A percentile compares a stretch with the other conserved stretches of the same genome.
Evolutionary conservation across 53 echinoderm and acorn worm genomes (phyloP).

Genomic region (Henricia sp.): DNA sequence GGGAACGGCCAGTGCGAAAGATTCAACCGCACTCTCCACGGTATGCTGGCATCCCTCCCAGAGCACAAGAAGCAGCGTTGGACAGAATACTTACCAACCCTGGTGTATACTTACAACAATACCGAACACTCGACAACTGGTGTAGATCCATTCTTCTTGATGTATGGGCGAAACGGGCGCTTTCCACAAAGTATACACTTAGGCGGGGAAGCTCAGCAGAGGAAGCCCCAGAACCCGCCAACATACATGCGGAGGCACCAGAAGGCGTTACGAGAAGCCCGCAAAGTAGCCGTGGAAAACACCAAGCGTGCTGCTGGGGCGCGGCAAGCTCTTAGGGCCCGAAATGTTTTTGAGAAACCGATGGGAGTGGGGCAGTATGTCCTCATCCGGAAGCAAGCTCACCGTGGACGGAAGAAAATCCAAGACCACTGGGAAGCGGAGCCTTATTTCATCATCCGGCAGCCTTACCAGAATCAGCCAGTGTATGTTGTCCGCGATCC

Average conservation of each 20-base stretch:
- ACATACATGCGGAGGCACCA: conserved; percentile 9
- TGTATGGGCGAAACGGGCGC: conserved; percentile 37
- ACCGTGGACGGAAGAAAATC: conserved; percentile 39
- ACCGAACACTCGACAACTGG: conserved; percentile 36
- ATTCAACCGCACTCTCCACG: conserved; percentile 64
- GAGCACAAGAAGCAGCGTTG: conserved; percentile 63
- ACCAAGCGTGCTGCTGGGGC: neutral
- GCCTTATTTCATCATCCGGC: conserved; percentile 35
- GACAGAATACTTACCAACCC: conserved; percentile 26
- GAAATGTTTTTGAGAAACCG: conserved; percentile 34
- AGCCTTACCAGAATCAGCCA: conserved; percentile 12
- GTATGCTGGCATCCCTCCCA: conserved; percentile 67
- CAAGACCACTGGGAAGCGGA: conserved; percentile 24
- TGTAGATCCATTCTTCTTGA: conserved; percentile 44
- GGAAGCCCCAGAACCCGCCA: too few relatives aligned
- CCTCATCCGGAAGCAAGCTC: conserved; percentile 18
- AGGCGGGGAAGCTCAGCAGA: conserved; percentile 26
- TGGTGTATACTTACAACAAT: conserved; percentile 56
- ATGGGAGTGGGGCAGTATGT: conserved; percentile 35
- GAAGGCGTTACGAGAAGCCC: neutral
- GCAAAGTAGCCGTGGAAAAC: neutral
- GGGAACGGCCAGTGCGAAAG: too few relatives aligned
- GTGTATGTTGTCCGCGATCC: conserved; percentile 30
- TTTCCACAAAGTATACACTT: conserved; percentile 14
- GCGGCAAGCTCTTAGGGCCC: neutral